A percentile compares a stretch with the other conserved stretches of the same genome.
Conservation (phyloP, 2,113 vertebrate genomes). For the Bubalus kerabau region DNA sequence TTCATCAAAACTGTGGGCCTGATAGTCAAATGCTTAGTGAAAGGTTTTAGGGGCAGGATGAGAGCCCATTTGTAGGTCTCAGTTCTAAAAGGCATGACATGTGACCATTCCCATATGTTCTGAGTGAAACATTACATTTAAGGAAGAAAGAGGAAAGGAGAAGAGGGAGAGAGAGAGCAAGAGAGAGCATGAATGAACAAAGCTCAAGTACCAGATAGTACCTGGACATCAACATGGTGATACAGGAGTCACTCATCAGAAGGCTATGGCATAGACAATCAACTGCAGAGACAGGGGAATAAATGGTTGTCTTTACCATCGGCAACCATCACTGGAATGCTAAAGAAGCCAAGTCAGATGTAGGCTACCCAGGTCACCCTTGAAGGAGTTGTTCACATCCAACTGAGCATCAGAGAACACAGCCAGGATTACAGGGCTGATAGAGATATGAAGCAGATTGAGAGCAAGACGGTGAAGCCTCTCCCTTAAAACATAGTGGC, state of each 20-base stretch:
- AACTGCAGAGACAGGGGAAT: background rate
- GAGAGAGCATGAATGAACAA: background rate
- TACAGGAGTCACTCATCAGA: background rate
- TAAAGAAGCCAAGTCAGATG: background rate
- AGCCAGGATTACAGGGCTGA: background rate
- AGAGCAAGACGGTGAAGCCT: background rate
- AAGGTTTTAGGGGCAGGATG: background rate
- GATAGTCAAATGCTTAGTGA: background rate
- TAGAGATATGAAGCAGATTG: background rate
- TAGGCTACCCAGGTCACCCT: too few species aligned
- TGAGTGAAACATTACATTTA: background rate
- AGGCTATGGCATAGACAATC: background rate
- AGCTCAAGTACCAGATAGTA: background rate
- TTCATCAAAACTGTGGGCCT: background rate
- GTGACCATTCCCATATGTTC: background rate
- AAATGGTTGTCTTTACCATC: background rate
- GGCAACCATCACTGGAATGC: background rate
- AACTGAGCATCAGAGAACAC: background rate
- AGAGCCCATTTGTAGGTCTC: background rate
- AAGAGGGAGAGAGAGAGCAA: accelerated
- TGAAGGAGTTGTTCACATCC: background rate
- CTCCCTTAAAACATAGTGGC: background rate
- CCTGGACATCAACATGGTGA: background rate
- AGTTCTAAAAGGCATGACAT: background rate
- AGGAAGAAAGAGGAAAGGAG: background rate